These are phyloP conservation scores for Cremastinae sp. DNA, from an alignment of 2,888 invertebrate species.

Conservation along the genomic window DNA sequence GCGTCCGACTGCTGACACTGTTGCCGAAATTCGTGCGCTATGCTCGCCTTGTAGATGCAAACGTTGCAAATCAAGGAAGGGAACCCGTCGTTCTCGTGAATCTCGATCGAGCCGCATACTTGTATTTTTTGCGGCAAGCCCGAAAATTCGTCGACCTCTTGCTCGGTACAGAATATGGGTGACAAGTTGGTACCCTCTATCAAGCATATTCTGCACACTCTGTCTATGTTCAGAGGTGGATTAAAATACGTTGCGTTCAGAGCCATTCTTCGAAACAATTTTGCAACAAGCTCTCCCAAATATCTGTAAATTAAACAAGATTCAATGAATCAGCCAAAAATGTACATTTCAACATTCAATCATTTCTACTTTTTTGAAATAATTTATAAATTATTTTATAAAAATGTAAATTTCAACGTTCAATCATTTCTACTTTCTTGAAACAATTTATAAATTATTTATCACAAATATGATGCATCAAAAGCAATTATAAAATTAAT, in stretches of 20 bases:
- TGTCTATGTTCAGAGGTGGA: constrained; percentile 74
- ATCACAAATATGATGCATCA: background rate
- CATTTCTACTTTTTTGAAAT: background rate
- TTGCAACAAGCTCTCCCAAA: constrained; percentile 3
- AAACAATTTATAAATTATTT: background rate
- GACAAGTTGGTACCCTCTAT: constrained; percentile 75
- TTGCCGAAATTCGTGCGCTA: constrained; percentile 78
- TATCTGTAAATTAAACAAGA: constrained; percentile 38
- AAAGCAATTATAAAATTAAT: no score
- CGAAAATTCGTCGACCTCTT: constrained; percentile 69
- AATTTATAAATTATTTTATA: background rate
- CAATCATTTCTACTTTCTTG: background rate
- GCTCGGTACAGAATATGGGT: constrained; percentile 74
- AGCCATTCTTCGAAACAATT: constrained; percentile 60
- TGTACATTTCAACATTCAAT: constrained; percentile 19
- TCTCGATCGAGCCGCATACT: constrained; percentile 76
- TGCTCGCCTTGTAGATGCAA: constrained; percentile 77
- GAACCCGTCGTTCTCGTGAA: constrained; percentile 77
- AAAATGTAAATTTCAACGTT: background rate
- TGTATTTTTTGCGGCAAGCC: constrained; percentile 76
- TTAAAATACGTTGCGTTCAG: constrained; percentile 75
- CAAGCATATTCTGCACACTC: constrained; percentile 77
- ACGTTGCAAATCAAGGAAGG: constrained; percentile 77
- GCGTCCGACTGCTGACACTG: constrained; percentile 78
- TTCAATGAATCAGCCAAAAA: constrained; percentile 55